A percentile compares a stretch with the other conserved stretches of the same genome.
Evolutionary conservation across 2,113 vertebrate genomes (phyloP).

Genomic region (Miniopterus natalensis): DNA sequence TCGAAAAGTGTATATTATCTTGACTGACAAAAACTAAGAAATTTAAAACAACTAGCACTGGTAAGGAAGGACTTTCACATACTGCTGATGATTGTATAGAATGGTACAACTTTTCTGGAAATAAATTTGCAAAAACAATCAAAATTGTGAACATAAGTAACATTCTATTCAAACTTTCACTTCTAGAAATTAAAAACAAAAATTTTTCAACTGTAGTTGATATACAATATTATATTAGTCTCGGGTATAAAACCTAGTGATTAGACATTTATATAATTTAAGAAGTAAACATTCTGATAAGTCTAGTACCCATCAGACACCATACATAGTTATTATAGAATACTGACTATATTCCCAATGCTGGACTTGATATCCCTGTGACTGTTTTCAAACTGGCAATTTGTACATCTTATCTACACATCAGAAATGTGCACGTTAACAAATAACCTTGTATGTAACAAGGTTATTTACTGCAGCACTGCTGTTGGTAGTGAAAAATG

Average conservation of each 20-base stretch:
- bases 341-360: background rate
- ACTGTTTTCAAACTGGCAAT: background rate
- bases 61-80: background rate
- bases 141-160: slow-evolving; percentile 15
- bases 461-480: background rate
- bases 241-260: background rate
- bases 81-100: background rate
- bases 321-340: background rate
- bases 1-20: background rate
- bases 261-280: background rate
- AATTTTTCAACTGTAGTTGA: background rate
- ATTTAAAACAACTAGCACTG: background rate
- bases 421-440: slow-evolving; percentile 9
- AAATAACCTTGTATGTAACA: background rate
- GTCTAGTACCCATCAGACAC: too few relatives aligned
- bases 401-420: background rate
- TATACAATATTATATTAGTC: too few relatives aligned
- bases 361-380: background rate
- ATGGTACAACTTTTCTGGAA: background rate
- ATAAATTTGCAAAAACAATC: slow-evolving; percentile 51
- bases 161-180: slow-evolving; percentile 51
- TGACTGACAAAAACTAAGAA: slow-evolving; percentile 29
- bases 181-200: slow-evolving; percentile 40
- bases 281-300: background rate
- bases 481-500: slow-evolving; percentile 26